Evolutionary conservation across 2,888 invertebrate genomes (phyloP).

Genomic region (Neuroscelio doddi): DNA sequence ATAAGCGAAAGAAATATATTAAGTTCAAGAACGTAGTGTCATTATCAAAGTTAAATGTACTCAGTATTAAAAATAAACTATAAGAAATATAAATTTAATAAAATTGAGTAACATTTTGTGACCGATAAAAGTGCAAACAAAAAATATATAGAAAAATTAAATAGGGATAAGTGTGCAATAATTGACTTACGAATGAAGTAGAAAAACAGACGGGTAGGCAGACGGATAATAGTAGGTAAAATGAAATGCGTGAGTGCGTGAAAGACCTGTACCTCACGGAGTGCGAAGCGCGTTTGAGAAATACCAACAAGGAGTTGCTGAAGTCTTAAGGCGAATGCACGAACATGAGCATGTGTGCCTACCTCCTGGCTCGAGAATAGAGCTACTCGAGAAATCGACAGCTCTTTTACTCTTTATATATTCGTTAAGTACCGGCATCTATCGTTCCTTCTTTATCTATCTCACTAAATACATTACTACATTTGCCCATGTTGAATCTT

Average conservation of each 20-base stretch:
- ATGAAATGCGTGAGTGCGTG: slow-evolving; percentile 47
- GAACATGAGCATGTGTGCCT: slow-evolving; percentile 58
- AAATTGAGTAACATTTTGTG: too few species aligned
- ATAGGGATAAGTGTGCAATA: slow-evolving; percentile 5
- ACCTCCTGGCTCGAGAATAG: slow-evolving; percentile 59
- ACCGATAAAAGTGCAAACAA: too few species aligned
- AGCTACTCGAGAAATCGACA: slow-evolving; percentile 58
- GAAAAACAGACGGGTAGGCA: slow-evolving; percentile 3
- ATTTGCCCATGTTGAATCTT: slow-evolving; percentile 23
- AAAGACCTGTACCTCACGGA: slow-evolving; percentile 68
- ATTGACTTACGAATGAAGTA: slow-evolving; percentile 37
- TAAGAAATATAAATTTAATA: too few species aligned
- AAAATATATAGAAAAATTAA: background rate
- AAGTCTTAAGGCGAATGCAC: slow-evolving; percentile 65
- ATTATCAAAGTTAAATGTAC: too few species aligned
- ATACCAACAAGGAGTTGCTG: slow-evolving; percentile 67
- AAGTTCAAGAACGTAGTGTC: too few species aligned
- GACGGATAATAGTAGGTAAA: slow-evolving; percentile 15
- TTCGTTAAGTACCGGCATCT: slow-evolving; percentile 10
- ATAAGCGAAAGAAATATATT: too few species aligned
- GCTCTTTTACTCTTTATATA: slow-evolving; percentile 42
- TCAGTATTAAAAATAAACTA: too few species aligned
- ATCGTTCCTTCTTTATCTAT: slow-evolving; percentile 35
- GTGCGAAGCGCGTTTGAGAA: slow-evolving; percentile 71
- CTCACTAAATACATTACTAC: slow-evolving; percentile 25